Evolutionary conservation across 2,888 invertebrate species (phyloP).

Genomic region (Caenorhabditis japonica): DNA sequence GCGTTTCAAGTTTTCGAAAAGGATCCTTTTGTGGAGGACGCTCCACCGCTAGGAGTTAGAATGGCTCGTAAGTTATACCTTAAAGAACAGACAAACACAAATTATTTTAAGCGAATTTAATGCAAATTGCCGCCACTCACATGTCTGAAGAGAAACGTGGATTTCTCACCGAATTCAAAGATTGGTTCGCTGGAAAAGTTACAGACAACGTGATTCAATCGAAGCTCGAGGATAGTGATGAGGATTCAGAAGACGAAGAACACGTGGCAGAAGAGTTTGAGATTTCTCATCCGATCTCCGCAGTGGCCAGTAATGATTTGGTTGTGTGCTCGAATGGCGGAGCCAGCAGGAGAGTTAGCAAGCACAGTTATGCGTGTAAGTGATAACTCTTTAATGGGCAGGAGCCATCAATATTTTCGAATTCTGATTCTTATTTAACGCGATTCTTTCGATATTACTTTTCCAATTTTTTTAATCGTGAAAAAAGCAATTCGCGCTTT

Average conservation of each 20-base stretch:
- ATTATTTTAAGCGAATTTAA: conserved; percentile 22
- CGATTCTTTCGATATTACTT: too few species aligned
- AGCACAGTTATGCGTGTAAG: conserved; percentile 43
- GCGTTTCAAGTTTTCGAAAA: conserved; percentile 69
- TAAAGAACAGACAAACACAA: neutral
- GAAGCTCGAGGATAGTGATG: conserved; percentile 55
- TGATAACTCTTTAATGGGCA: neutral
- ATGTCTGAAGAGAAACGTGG: conserved; percentile 43
- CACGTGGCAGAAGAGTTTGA: conserved; percentile 36
- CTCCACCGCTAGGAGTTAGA: conserved; percentile 70
- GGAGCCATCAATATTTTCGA: too few species aligned
- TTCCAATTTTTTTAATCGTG: too few species aligned
- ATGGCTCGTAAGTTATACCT: conserved; percentile 60
- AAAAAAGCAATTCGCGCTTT: too few species aligned
- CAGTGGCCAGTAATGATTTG: conserved; percentile 32
- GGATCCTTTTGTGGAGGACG: conserved; percentile 67
- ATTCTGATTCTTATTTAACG: too few species aligned
- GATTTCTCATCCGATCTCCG: conserved; percentile 25
- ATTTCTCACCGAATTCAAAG: conserved; percentile 58
- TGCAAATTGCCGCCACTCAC: conserved; percentile 38
- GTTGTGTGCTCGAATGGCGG: conserved; percentile 28
- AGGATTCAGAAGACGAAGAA: conserved; percentile 49
- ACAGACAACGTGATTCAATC: conserved; percentile 63
- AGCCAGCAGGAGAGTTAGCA: conserved; percentile 41
- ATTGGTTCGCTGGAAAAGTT: conserved; percentile 63